Percentiles rank a stretch among this genome's conserved stretches.
Evolutionary conservation across 2,797 vertebrate genomes (phyloP).

Genomic region (Potorous gilbertii): DNA sequence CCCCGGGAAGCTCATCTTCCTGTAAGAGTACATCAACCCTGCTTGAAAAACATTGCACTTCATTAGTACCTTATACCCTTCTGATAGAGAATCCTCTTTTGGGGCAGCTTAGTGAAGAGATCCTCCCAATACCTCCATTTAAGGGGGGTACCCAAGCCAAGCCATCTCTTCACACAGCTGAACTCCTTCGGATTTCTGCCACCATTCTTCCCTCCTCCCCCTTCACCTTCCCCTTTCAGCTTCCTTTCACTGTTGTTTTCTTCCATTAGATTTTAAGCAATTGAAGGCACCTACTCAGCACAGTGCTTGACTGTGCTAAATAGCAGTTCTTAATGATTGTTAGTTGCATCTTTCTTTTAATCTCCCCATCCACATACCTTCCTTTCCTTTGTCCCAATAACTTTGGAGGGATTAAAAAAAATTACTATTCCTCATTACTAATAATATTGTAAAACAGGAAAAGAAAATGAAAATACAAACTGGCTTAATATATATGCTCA

Average conservation of each 20-base stretch:
- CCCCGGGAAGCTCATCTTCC: neutral
- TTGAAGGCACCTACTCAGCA: neutral
- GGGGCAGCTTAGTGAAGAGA: neutral
- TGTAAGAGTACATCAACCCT: neutral
- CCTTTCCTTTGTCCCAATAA: neutral
- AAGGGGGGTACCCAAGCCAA: neutral
- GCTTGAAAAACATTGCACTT: neutral
- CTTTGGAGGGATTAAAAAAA: neutral
- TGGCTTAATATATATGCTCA: neutral
- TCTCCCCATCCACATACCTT: neutral
- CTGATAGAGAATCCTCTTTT: neutral
- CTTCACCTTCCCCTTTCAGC: neutral
- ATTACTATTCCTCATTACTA: neutral
- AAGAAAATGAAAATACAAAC: neutral
- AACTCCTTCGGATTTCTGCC: neutral
- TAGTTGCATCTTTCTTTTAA: neutral
- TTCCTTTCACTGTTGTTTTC: neutral
- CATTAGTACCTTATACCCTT: neutral
- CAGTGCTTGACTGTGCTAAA: neutral
- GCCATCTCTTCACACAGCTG: neutral
- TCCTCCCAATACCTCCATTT: neutral
- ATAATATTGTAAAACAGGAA: conserved; percentile 20
- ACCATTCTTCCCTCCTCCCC: neutral
- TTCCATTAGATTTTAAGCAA: neutral
- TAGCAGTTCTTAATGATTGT: neutral